Evolutionary conservation across 1,140 invertebrate species (phyloP).

Genomic region (Mylabris phalerata): DNA sequence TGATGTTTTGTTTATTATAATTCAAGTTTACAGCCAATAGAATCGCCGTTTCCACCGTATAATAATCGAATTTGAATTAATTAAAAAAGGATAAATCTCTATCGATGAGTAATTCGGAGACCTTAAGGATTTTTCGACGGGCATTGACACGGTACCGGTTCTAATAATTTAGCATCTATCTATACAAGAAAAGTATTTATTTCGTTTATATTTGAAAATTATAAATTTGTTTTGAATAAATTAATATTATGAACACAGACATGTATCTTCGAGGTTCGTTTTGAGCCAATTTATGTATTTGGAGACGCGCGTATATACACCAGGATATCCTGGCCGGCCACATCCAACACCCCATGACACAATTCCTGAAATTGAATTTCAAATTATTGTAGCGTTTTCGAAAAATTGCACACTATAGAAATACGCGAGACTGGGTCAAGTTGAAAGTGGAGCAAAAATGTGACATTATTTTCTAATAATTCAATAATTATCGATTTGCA

Average conservation of each 20-base stretch:
- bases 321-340: conserved; percentile 54
- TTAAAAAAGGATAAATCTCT: no score
- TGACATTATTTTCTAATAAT: not conserved
- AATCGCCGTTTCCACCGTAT: no score
- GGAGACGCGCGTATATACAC: conserved; percentile 65
- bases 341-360: conserved; percentile 64
- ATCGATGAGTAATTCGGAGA: no score
- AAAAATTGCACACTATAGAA: not conserved
- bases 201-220: not conserved
- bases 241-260: conserved; percentile 43
- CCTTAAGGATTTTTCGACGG: not conserved
- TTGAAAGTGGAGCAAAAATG: not conserved
- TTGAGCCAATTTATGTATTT: conserved; percentile 61
- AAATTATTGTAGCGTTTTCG: not conserved
- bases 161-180: no score
- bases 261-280: conserved; percentile 54
- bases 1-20: no score
- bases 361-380: conserved; percentile 42
- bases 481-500: not conserved
- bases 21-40: no score
- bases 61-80: no score
- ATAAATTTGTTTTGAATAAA: conserved; percentile 4
- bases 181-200: not conserved
- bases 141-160: conserved; percentile 1
- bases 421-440: not conserved